Base-by-base conservation (phyloP, 2,113 vertebrate species). In the Sinosuthora webbiana region DNA sequence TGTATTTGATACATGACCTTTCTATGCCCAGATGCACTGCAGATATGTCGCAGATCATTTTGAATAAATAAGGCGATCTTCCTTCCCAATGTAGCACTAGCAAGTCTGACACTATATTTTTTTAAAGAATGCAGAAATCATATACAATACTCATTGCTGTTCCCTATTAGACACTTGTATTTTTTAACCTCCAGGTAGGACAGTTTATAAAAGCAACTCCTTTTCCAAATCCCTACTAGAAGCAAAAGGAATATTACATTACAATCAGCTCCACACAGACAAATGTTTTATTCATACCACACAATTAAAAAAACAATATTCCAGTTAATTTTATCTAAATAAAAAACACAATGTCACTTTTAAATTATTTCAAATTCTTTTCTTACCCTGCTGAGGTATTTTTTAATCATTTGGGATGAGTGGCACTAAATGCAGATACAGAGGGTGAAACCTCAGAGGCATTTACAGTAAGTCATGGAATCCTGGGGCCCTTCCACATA, bases 221-320 rank as follows among this genome's bases (percentile, higher is more conserved):
- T 41, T 81, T 81, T 76, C 39, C 18, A 31, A 87, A 87, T 87
- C 57, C 60, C 69, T 42, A 64, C 80, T 63, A 45, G 18, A 92
- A 88, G 25, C 73, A 84, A 84, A 23, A 87, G 35, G 39, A 94
- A 76, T 41, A 63, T 69, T 75, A 56, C 0, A 0, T 69, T 90
- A 65, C 45, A 94, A 93, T 89, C 68, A 89, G 50, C 45, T 93
- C 53, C 82, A 60, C 35, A 74, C 18, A 78, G 80, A 42, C 39
- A 62, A 89, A 94, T 77, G 74, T 84, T 92, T 95, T 79, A 91
- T 93, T 95, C 49, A 63, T 85, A 87, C 44, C n/a, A 55, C 41
- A 45, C 10, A 55, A 77, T 20, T 50, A 16, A 37, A 47, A 50
- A 52, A 39, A 37, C 28, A 23, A 47, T 16, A 68, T 4, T 49